These are phyloP conservation scores for Siderastrea siderea DNA, from an alignment of 92 coral and sea anemone genomes.

Conservation along the genomic window DNA sequence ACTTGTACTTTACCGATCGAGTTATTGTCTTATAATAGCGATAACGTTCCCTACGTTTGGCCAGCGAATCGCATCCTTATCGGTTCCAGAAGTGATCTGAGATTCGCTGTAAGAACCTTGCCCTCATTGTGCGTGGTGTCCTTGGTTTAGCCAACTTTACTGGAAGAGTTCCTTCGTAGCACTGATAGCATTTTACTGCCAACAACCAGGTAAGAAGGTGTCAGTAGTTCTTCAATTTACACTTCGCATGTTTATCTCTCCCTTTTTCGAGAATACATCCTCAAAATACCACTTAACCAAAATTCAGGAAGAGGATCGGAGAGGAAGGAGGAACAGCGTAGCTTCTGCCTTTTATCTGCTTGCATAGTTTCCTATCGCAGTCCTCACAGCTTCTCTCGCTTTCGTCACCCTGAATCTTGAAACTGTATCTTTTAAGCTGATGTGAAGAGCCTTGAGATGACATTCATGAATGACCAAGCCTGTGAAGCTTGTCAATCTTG, in stretches of 20 bases:
- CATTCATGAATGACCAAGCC: constrained; percentile 39
- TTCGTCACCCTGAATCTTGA: constrained; percentile 36
- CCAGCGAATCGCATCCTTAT: not conserved
- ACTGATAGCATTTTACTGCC: constrained; percentile 28
- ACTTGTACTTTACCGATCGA: constrained; percentile 38
- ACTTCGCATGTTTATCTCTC: constrained; percentile 14
- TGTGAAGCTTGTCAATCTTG: constrained; percentile 44
- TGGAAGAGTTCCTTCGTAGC: not conserved
- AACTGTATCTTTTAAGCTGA: constrained; percentile 47
- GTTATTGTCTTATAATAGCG: constrained; percentile 35
- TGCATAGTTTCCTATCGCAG: too few relatives aligned
- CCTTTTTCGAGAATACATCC: constrained; percentile 29
- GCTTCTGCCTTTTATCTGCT: too few relatives aligned
- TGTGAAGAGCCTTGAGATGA: constrained; percentile 36
- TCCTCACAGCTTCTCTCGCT: constrained; percentile 18
- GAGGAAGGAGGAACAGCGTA: not conserved
- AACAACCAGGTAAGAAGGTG: constrained; percentile 16
- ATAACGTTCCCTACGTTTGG: constrained; percentile 33
- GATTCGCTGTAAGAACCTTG: constrained; percentile 23
- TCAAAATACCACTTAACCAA: constrained; percentile 25
- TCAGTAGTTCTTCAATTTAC: constrained; percentile 4
- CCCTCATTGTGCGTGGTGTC: constrained; percentile 8
- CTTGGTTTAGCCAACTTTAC: not conserved
- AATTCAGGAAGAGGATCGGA: constrained; percentile 55
- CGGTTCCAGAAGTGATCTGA: constrained; percentile 40